A percentile compares a stretch with the other conserved stretches of the same genome.
Conservation (phyloP, 2,888 invertebrate species). For the Mythimna pallens region DNA sequence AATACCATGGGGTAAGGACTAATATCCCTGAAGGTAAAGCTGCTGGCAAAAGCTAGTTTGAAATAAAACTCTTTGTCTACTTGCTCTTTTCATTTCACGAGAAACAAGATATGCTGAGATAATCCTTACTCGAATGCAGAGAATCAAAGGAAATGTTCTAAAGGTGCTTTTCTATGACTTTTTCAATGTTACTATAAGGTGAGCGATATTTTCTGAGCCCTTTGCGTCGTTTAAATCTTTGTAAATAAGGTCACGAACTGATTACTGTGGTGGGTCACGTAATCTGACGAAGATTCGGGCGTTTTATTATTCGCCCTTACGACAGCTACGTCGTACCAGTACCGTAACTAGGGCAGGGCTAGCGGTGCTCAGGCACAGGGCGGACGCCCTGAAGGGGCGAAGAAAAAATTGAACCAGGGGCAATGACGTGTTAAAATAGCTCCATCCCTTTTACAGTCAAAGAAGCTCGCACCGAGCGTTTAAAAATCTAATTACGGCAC, state of each 20-base stretch:
- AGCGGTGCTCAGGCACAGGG: too few species aligned
- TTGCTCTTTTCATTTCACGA: background rate
- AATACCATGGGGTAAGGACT: too few species aligned
- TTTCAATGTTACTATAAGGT: constrained; percentile 45
- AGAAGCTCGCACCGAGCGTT: too few species aligned
- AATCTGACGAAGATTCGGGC: constrained; percentile 64
- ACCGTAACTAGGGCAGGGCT: too few species aligned
- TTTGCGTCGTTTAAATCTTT: constrained; percentile 37
- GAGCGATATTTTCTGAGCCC: constrained; percentile 53
- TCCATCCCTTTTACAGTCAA: too few species aligned
- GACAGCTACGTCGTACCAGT: background rate
- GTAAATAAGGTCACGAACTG: constrained; percentile 60
- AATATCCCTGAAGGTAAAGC: too few species aligned
- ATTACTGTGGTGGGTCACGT: constrained; percentile 68
- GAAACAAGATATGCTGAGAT: background rate
- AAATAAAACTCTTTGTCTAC: constrained; percentile 1
- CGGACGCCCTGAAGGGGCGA: too few species aligned
- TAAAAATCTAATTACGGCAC: too few species aligned
- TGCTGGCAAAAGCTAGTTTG: too few species aligned
- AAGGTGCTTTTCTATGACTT: constrained; percentile 4
- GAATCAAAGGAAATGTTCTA: background rate
- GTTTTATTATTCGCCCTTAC: constrained; percentile 63
- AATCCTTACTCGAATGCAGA: constrained; percentile 34
- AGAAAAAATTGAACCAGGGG: too few species aligned
- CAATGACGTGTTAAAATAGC: too few species aligned